Conservation (phyloP, 2,888 invertebrate species). For the Callinectes sapidus region DNA sequence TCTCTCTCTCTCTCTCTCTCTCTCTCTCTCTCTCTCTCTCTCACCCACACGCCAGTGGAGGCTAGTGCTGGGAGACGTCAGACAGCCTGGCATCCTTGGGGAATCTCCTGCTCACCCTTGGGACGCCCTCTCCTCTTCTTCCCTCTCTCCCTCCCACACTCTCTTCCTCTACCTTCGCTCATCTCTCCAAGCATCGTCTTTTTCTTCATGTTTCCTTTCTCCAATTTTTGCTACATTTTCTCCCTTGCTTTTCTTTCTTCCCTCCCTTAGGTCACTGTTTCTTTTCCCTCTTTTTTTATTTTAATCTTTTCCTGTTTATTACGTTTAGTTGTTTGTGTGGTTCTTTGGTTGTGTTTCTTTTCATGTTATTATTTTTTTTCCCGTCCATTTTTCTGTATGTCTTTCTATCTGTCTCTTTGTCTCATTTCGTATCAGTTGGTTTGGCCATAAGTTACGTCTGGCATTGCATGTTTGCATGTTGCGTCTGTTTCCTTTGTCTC, state of each 20-base stretch:
- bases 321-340: neutral
- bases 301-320: neutral
- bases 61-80: slow-evolving; percentile 47
- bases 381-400: neutral
- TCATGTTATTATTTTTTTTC: neutral
- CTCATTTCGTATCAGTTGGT: neutral
- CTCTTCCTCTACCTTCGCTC: neutral
- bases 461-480: neutral
- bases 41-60: slow-evolving; percentile 22
- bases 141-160: neutral
- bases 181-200: slow-evolving; percentile 7
- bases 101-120: slow-evolving; percentile 38
- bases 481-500: neutral
- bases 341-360: neutral
- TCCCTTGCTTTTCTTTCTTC: neutral
- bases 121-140: slow-evolving; percentile 38
- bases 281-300: neutral
- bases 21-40: slow-evolving; percentile 15
- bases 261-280: neutral
- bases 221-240: neutral
- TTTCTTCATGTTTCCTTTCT: neutral
- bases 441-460: neutral
- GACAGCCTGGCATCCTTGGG: slow-evolving; percentile 50
- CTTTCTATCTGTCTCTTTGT: neutral
- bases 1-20: slow-evolving; percentile 25